These are phyloP conservation scores for Zaprionus taronus DNA, from an alignment of 1,140 invertebrate genomes.

Conservation along the genomic window DNA sequence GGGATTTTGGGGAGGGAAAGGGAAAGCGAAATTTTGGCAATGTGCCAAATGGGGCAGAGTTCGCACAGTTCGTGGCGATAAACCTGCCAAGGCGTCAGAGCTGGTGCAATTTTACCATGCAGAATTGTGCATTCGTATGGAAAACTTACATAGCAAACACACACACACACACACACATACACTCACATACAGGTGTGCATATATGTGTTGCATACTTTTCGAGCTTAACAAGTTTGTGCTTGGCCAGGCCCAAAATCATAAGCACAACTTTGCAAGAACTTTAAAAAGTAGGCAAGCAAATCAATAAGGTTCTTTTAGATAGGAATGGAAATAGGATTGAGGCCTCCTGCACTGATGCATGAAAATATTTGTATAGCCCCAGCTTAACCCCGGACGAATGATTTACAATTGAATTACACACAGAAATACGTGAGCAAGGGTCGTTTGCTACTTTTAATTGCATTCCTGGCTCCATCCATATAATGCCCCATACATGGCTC, in stretches of 20 bases:
- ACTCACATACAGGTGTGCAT: not conserved
- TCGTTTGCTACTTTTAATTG: slow-evolving; percentile 24
- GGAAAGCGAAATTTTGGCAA: slow-evolving; percentile 10
- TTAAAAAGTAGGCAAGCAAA: not conserved
- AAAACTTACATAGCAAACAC: slow-evolving; percentile 32
- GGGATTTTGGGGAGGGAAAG: not conserved
- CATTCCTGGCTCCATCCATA: slow-evolving; percentile 10
- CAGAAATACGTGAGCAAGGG: slow-evolving; percentile 13
- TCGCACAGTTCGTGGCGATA: slow-evolving; percentile 27
- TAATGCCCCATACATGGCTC: slow-evolving; percentile 38
- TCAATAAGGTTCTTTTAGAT: slow-evolving; percentile 10
- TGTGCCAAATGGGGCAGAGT: slow-evolving; percentile 32
- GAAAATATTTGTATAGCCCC: not conserved
- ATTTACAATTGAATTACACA: slow-evolving; percentile 24
- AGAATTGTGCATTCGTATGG: slow-evolving; percentile 39
- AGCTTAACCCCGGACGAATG: not conserved
- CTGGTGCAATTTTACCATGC: slow-evolving; percentile 2
- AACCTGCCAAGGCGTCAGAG: slow-evolving; percentile 43
- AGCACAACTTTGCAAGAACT: not conserved
- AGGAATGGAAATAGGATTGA: not conserved
- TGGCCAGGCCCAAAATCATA: slow-evolving; percentile 9
- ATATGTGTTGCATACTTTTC: slow-evolving; percentile 22
- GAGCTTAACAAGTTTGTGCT: slow-evolving; percentile 10
- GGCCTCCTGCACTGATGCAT: not conserved
- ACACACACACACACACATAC: not conserved